These are phyloP conservation scores for Cryptomyrus ogoouensis DNA, from an alignment of 2,113 vertebrate genomes.

Conservation along the genomic window DNA sequence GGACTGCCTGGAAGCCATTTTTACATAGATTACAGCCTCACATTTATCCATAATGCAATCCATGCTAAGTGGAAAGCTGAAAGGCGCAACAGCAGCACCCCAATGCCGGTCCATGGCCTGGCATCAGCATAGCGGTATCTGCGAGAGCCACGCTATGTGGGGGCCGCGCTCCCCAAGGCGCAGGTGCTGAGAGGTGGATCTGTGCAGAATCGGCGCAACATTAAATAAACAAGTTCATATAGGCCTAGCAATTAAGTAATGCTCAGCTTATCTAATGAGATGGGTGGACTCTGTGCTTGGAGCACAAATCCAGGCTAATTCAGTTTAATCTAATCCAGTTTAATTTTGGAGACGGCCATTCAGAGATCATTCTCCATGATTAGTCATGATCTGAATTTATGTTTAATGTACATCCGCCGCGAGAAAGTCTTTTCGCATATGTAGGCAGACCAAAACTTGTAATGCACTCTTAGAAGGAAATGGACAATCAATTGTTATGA, in stretches of 20 bases:
- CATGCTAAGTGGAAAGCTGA: not conserved
- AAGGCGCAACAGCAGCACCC: not conserved
- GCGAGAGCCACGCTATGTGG: not conserved
- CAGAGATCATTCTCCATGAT: not conserved
- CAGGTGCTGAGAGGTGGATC: not conserved
- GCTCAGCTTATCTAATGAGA: not conserved
- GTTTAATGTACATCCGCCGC: not conserved
- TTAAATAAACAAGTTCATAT: not conserved
- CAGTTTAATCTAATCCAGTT: not conserved
- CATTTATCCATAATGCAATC: not conserved
- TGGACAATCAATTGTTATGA: not conserved
- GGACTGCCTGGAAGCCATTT: not conserved
- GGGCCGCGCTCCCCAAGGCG: not conserved
- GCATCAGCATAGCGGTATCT: not conserved
- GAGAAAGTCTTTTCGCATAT: not conserved
- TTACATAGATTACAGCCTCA: not conserved
- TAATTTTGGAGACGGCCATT: not conserved
- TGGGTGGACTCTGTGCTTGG: not conserved
- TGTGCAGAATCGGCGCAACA: not conserved
- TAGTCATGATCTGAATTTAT: not conserved
- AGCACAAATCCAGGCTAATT: not conserved
- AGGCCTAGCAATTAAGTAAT: not conserved
- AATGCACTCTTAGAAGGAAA: not conserved
- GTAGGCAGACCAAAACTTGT: not conserved
- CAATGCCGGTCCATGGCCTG: not conserved